These are phyloP conservation scores for Engystomops pustulosus DNA, from an alignment of 2,113 vertebrate species.

Conservation along the genomic window DNA sequence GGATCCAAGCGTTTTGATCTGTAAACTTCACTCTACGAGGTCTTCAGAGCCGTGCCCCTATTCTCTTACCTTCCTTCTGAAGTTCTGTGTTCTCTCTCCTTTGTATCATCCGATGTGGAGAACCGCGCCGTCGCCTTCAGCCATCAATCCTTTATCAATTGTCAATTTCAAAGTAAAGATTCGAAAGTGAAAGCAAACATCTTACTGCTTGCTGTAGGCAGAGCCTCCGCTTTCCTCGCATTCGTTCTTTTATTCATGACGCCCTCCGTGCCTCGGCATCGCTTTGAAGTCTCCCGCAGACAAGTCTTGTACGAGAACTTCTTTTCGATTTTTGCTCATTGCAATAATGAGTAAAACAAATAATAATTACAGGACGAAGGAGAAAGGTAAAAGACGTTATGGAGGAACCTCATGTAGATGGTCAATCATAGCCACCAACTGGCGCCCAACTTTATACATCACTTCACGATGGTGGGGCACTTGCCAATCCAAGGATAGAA, in stretches of 20 bases:
- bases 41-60: neutral
- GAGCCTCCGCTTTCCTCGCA: neutral
- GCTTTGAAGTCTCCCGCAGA: neutral
- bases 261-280: neutral
- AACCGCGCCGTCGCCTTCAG: neutral
- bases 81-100: neutral
- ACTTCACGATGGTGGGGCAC: too few species aligned
- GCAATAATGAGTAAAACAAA: slow-evolving; percentile 6
- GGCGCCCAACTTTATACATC: too few species aligned
- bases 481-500: too few species aligned
- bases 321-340: neutral
- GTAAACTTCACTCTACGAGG: neutral
- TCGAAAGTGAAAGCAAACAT: neutral
- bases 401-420: neutral
- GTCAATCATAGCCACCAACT: too few species aligned
- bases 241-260: neutral
- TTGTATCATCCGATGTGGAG: neutral
- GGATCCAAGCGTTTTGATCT: neutral
- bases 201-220: neutral
- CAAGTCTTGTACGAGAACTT: neutral
- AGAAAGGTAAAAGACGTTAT: neutral
- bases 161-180: slow-evolving; percentile 8
- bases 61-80: neutral
- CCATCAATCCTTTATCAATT: neutral
- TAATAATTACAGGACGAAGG: neutral